phyloP scores from a whole-genome alignment of 2,797 vertebrate genomes.

The Distichodus sexfasciatus region DNA sequence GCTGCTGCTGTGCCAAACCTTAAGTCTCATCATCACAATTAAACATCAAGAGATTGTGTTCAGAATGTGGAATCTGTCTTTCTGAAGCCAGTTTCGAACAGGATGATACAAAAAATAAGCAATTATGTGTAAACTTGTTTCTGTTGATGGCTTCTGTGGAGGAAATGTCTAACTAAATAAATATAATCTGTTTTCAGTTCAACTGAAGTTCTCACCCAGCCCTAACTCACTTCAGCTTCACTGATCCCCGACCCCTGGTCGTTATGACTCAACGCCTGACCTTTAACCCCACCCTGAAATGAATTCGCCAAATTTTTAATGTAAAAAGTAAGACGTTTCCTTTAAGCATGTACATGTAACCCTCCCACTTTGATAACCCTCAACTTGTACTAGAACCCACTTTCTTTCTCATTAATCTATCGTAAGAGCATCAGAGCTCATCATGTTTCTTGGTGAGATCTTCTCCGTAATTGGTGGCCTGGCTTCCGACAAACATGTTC shows the following conservation, averaged over 20 bases:
- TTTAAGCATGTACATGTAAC: neutral
- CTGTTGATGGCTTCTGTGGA: neutral
- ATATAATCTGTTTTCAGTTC: conserved; percentile 19
- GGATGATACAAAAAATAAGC: neutral
- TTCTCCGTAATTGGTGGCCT: conserved; percentile 91
- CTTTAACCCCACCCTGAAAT: neutral
- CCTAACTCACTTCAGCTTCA: neutral
- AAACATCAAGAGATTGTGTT: too few species aligned
- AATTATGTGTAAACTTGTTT: conserved; percentile 18
- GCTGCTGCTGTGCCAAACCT: too few species aligned
- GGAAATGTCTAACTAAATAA: conserved; percentile 42
- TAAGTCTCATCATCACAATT: too few species aligned
- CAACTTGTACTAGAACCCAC: neutral
- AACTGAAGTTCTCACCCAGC: neutral
- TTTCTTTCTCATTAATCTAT: neutral
- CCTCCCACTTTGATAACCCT: neutral
- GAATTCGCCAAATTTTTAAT: neutral
- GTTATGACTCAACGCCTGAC: neutral
- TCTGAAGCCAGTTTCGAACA: neutral
- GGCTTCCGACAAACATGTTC: conserved; percentile 96
- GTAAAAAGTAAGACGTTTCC: conserved; percentile 3
- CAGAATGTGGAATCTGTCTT: too few species aligned
- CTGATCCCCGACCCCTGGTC: neutral
- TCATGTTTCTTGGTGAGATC: conserved; percentile 87
- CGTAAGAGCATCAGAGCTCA: conserved; percentile 75